These are phyloP conservation scores for Nibea coibor DNA, from an alignment of 2,113 vertebrate species.

Conservation along the genomic window DNA sequence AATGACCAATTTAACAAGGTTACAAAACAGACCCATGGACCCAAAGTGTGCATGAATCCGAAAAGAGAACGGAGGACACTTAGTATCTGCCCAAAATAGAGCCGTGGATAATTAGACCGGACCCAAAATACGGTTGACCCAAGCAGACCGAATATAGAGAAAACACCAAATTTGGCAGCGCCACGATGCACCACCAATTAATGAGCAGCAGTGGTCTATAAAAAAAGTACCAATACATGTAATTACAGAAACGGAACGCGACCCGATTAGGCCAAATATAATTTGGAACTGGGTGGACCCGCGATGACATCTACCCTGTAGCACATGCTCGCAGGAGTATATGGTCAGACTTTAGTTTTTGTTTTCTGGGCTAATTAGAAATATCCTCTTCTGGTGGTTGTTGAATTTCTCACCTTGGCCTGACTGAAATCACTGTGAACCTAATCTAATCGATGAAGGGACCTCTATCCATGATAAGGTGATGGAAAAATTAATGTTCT, in stretches of 20 bases:
- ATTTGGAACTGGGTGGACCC: not conserved
- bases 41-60: not conserved
- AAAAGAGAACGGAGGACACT: not conserved
- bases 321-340: not conserved
- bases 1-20: not conserved
- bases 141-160: constrained; percentile 5
- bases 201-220: not conserved
- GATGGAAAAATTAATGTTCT: constrained; percentile 63
- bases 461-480: constrained; percentile 57
- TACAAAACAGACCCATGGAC: not conserved
- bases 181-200: not conserved
- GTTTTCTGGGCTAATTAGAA: constrained; percentile 29
- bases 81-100: not conserved
- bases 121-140: not conserved
- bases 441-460: constrained; percentile 65
- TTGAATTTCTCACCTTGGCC: constrained; percentile 28
- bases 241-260: constrained; percentile 1
- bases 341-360: not conserved
- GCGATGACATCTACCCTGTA: constrained; percentile 6
- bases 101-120: not conserved
- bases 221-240: not conserved
- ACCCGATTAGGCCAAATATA: not conserved
- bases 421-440: constrained; percentile 48
- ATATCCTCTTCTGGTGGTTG: constrained; percentile 29
- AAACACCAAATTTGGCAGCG: not conserved